A percentile compares a stretch with the other conserved stretches of the same genome.
Conservation (phyloP, 2,113 vertebrate species). For the Aythya baeri region DNA sequence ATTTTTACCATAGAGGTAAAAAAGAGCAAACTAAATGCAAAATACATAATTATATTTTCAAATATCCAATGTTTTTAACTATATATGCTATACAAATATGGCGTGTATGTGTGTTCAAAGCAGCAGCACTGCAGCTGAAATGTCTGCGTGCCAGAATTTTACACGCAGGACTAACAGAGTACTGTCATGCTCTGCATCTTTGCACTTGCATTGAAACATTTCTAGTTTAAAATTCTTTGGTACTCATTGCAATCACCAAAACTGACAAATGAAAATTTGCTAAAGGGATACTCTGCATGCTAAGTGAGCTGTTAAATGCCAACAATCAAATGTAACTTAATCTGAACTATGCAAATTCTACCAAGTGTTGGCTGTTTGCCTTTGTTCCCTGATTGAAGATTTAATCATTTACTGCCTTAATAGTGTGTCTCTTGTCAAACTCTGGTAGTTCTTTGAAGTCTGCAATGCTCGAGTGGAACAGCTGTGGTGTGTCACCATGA, state of each 20-base stretch:
- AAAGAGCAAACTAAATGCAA: background rate
- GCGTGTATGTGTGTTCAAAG: background rate
- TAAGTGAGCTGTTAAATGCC: background rate
- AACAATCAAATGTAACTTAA: background rate
- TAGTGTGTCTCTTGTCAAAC: background rate
- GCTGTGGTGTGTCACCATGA: background rate
- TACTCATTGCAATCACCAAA: background rate
- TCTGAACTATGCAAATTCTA: conserved; percentile 4
- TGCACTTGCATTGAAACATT: background rate
- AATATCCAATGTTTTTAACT: background rate
- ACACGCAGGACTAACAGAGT: background rate
- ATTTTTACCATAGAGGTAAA: background rate
- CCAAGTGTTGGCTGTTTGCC: background rate
- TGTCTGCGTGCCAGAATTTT: background rate
- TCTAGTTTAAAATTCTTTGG: background rate
- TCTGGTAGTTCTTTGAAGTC: background rate
- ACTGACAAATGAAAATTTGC: background rate
- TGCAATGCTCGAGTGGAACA: background rate
- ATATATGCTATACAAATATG: background rate
- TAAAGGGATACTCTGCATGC: background rate
- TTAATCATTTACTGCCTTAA: conserved; percentile 14
- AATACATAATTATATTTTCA: background rate
- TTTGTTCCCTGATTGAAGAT: conserved; percentile 29
- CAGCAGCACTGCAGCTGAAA: background rate
- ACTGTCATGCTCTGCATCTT: background rate